Conservation (phyloP, 2,888 invertebrate species). For the Dryocosmus kuriphilus region DNA sequence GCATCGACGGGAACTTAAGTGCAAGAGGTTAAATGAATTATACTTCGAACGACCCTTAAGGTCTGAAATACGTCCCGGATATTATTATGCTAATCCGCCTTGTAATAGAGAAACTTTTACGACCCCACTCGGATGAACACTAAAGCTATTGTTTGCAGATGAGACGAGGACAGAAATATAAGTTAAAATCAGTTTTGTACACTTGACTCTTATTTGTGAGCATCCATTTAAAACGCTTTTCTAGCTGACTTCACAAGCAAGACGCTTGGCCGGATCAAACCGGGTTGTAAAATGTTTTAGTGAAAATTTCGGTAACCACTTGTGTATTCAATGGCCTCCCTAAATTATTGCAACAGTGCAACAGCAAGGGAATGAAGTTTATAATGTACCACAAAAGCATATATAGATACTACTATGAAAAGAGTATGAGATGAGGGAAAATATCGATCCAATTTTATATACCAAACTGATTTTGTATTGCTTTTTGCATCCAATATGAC, state of each 20-base stretch:
- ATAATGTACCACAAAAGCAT: neutral
- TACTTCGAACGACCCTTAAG: conserved; percentile 17
- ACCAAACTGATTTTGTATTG: too few species aligned
- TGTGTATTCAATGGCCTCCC: conserved; percentile 7
- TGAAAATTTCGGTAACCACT: neutral
- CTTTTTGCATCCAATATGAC: too few species aligned
- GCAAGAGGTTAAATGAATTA: conserved; percentile 28
- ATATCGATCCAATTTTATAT: too few species aligned
- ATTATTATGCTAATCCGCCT: conserved; percentile 12
- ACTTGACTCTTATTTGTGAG: neutral
- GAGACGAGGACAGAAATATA: neutral
- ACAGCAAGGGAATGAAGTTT: neutral
- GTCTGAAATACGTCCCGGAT: conserved; percentile 1
- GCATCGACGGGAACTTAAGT: conserved; percentile 26
- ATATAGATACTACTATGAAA: neutral
- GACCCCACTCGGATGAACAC: neutral
- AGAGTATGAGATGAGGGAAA: too few species aligned
- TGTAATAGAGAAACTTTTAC: conserved; percentile 8
- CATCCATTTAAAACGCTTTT: conserved; percentile 22
- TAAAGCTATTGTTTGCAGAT: neutral
- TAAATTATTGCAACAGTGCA: neutral
- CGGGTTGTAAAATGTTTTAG: conserved; percentile 1
- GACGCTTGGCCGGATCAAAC: conserved; percentile 10
- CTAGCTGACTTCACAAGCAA: neutral
- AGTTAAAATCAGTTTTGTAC: neutral